Evolutionary conservation across 2,888 invertebrate genomes (phyloP).

Genomic region (Hirtodrosophila trivittata): DNA sequence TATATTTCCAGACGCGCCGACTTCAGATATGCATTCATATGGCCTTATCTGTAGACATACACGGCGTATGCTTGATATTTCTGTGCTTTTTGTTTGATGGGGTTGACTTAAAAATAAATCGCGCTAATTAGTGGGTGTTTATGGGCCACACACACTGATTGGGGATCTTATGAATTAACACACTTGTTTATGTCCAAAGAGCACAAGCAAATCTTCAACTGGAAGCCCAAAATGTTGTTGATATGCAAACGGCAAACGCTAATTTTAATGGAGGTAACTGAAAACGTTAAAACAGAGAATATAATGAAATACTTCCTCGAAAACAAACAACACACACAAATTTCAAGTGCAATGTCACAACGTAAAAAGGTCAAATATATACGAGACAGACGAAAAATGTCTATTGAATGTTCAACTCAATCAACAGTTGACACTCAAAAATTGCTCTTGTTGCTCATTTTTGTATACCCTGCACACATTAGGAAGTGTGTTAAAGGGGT

Average conservation of each 20-base stretch:
- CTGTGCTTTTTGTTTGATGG: neutral
- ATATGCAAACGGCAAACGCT: conserved; percentile 37
- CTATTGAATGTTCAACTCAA: conserved; percentile 12
- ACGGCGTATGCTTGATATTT: conserved; percentile 49
- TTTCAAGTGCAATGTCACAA: conserved; percentile 73
- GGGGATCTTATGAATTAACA: conserved; percentile 58
- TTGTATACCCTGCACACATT: too few relatives aligned
- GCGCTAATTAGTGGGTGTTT: conserved; percentile 55
- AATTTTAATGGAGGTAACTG: neutral
- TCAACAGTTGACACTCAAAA: conserved; percentile 2
- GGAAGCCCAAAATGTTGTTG: conserved; percentile 13
- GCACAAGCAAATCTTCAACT: conserved; percentile 19
- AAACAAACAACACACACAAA: conserved; percentile 15
- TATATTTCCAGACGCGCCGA: conserved; percentile 9
- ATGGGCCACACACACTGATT: conserved; percentile 46
- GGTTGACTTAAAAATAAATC: conserved; percentile 61
- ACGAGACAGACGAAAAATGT: conserved; percentile 8
- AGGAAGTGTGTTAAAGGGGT: too few relatives aligned
- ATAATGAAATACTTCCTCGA: conserved; percentile 38
- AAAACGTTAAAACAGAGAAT: neutral
- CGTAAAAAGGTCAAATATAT: conserved; percentile 32
- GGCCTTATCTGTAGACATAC: conserved; percentile 37
- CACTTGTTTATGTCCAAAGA: conserved; percentile 56
- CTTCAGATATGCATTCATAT: conserved; percentile 20
- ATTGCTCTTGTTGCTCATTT: too few relatives aligned